These are phyloP conservation scores for Centroberyx gerrardi DNA, from an alignment of 2,797 vertebrate genomes.

Conservation along the genomic window DNA sequence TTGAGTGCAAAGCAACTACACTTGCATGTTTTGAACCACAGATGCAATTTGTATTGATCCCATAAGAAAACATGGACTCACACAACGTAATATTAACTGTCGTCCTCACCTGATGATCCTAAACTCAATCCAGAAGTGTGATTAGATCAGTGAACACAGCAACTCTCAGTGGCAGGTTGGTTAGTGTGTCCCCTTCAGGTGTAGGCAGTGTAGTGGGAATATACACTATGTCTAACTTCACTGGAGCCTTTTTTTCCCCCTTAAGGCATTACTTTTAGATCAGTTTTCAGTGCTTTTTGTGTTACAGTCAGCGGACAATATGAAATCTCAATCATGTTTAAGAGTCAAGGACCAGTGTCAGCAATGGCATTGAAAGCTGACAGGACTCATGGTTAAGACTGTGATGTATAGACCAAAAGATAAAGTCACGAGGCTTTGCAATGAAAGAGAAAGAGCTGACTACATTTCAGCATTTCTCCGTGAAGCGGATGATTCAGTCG, in stretches of 20 bases:
- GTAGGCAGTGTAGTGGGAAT: conserved; percentile 14
- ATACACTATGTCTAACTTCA: conserved; percentile 19
- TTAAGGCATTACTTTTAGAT: too few relatives aligned
- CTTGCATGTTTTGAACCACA: conserved; percentile 49
- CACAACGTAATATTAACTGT: conserved; percentile 46
- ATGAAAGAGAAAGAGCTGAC: conserved; percentile 33
- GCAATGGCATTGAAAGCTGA: conserved; percentile 13
- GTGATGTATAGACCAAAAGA: conserved; percentile 6
- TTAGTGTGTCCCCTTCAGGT: conserved; percentile 9
- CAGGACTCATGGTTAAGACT: not conserved
- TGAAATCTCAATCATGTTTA: conserved; percentile 13
- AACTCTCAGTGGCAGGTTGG: conserved; percentile 31
- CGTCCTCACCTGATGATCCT: conserved; percentile 60
- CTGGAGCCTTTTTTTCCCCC: not conserved
- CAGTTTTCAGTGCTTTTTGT: too few relatives aligned
- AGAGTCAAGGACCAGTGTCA: not conserved
- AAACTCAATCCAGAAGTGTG: conserved; percentile 48
- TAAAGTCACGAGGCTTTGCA: conserved; percentile 26
- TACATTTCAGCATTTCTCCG: conserved; percentile 16
- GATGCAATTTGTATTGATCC: conserved; percentile 68
- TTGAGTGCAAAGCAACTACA: conserved; percentile 57
- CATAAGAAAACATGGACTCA: conserved; percentile 47
- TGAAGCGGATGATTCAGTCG: conserved; percentile 46
- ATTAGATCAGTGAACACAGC: conserved; percentile 34
- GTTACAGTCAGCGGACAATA: not conserved